Evolutionary conservation across 2,888 invertebrate species (phyloP), one percentile per base, ranked within the genome.

Genomic region (Actias luna): DNA sequence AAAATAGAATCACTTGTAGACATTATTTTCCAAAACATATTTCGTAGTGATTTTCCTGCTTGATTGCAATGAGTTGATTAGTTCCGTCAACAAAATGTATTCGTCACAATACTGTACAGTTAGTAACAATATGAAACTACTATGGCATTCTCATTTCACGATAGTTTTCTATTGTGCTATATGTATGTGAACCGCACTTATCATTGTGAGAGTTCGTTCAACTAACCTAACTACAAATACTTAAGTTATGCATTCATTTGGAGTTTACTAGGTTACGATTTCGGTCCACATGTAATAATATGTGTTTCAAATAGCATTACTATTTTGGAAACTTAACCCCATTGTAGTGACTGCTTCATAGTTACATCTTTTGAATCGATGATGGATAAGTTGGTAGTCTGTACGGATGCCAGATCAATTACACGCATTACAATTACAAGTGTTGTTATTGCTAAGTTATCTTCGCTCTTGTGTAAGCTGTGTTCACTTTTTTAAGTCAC

Each of bases 121-220:
- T 55, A 29, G 25, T 29, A 29, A 55, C 29, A 55, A 14, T 55
- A 8, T 55, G 7, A 55, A 5, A 55, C 4, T n/a, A n/a, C 55
- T 29, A 55, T 29, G 29, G 4, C 55, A n/a, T 55, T 55, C 29
- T 29, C 5, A n/a, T 55, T 29, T 8, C 4, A 8, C 7, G 55
- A 29, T n/a, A 55, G n/a, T 29, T 29, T 29, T 29, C 55, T 29
- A 55, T 55, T 55, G 55, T 55, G 52, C 29, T 27, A 55, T 55
- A 55, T 58, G 29, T 27, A 55, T 55, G 29, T 58, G 29, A 59
- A 59, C 61, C 18, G 42, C 42, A 58, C 25, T n/a, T n/a, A 61
- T 29, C 42, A 39, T 58, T 31, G 39, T 22, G 25, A 39, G 18
- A 61, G 52, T 52, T 61, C 61, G 52, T 52, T 52, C 52, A 52